phyloP scores from a whole-genome alignment of 2,113 vertebrate species.

The Pollimyrus isidori region DNA sequence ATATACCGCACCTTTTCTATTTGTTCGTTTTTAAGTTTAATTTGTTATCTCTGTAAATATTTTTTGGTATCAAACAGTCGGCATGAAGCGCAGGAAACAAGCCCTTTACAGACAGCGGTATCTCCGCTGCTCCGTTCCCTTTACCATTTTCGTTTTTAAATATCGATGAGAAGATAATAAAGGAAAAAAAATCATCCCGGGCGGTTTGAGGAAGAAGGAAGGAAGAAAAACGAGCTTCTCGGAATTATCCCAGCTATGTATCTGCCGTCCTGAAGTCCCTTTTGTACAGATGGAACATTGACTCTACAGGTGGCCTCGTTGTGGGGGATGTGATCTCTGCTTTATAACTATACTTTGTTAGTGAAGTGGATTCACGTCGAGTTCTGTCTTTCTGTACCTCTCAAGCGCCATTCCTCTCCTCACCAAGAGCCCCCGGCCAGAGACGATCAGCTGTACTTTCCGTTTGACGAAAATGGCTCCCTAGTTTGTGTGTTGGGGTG shows the following conservation, averaged over 20 bases:
- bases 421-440: background rate
- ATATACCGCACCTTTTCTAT: conserved; percentile 51
- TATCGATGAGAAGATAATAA: conserved; percentile 20
- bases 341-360: conserved; percentile 22
- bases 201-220: conserved; percentile 11
- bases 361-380: conserved; percentile 12
- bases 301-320: conserved; percentile 32
- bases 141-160: conserved; percentile 4
- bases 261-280: conserved; percentile 9
- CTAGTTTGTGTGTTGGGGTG: background rate
- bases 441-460: background rate
- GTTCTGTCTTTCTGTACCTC: background rate
- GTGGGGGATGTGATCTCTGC: conserved; percentile 43
- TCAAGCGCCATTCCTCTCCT: background rate
- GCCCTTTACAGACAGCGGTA: conserved; percentile 36
- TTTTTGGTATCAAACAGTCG: conserved; percentile 27
- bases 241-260: background rate
- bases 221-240: background rate
- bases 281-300: conserved; percentile 31
- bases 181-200: conserved; percentile 17
- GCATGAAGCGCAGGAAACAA: conserved; percentile 29
- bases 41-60: conserved; percentile 55
- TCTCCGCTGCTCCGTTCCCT: conserved; percentile 8
- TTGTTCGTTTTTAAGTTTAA: conserved; percentile 39
- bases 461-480: background rate